phyloP scores from a whole-genome alignment of 1,140 invertebrate species.

The Drosophila ficusphila region DNA sequence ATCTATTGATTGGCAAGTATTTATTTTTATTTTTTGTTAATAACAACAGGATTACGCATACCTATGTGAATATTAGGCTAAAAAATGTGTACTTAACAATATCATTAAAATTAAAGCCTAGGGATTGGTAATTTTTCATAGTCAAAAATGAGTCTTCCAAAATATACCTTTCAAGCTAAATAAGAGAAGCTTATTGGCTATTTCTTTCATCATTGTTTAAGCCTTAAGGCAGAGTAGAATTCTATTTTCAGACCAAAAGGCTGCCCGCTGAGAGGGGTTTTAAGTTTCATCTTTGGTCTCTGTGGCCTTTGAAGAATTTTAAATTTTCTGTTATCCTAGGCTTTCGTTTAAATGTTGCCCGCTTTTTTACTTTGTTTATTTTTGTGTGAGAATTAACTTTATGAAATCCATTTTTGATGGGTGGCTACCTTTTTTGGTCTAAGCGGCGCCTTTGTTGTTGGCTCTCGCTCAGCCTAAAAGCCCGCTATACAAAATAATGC shows the following conservation, averaged over 20 bases:
- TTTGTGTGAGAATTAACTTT: constrained; percentile 61
- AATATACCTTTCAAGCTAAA: too few relatives aligned
- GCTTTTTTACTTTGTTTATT: constrained; percentile 22
- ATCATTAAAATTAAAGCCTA: too few relatives aligned
- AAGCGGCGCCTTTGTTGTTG: constrained; percentile 6
- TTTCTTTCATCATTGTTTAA: too few relatives aligned
- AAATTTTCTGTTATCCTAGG: constrained; percentile 14
- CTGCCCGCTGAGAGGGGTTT: neutral
- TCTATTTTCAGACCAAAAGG: constrained; percentile 9
- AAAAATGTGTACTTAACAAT: too few relatives aligned
- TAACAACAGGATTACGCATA: too few relatives aligned
- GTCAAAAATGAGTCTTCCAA: too few relatives aligned
- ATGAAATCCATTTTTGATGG: constrained; percentile 39
- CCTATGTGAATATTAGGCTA: too few relatives aligned
- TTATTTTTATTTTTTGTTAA: too few relatives aligned
- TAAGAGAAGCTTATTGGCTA: too few relatives aligned
- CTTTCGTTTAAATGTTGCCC: neutral
- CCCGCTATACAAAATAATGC: constrained; percentile 61
- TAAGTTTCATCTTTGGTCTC: neutral
- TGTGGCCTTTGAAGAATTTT: neutral
- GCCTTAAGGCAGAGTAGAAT: neutral
- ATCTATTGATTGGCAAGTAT: constrained; percentile 62
- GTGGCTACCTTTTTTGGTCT: constrained; percentile 3
- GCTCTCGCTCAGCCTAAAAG: constrained; percentile 45
- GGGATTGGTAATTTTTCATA: too few relatives aligned